Percentiles rank a stretch among this genome's conserved stretches.
Evolutionary conservation across 2,888 invertebrate genomes (phyloP).

Genomic region (Temnothorax ravouxi): DNA sequence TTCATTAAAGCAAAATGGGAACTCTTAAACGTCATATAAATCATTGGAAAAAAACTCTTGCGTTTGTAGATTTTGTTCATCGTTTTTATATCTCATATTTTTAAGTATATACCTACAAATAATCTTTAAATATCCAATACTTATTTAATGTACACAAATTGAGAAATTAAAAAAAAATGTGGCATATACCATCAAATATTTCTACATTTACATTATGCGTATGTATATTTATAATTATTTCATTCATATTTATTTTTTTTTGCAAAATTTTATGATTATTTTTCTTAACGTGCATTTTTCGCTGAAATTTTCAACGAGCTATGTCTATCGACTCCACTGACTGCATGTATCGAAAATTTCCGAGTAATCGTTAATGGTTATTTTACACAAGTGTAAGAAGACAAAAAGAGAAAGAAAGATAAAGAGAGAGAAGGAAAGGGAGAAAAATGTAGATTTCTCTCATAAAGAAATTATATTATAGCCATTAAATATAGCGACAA

Average conservation of each 20-base stretch:
- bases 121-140: background rate
- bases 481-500: conserved; percentile 13
- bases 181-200: too few species aligned
- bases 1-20: conserved; percentile 78
- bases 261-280: background rate
- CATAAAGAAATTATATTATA: conserved; percentile 15
- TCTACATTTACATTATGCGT: background rate
- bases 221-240: background rate
- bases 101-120: background rate
- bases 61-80: background rate
- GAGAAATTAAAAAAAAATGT: background rate
- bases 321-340: background rate
- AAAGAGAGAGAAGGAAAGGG: background rate
- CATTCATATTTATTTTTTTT: background rate
- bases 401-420: background rate
- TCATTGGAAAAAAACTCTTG: background rate
- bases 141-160: background rate
- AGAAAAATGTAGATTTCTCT: background rate
- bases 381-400: background rate
- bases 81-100: background rate
- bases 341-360: background rate
- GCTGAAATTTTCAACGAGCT: background rate
- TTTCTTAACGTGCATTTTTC: background rate
- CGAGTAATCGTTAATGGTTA: background rate
- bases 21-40: background rate